phyloP scores from a whole-genome alignment of 2,888 invertebrate species.

The Phaonia tiefii region DNA sequence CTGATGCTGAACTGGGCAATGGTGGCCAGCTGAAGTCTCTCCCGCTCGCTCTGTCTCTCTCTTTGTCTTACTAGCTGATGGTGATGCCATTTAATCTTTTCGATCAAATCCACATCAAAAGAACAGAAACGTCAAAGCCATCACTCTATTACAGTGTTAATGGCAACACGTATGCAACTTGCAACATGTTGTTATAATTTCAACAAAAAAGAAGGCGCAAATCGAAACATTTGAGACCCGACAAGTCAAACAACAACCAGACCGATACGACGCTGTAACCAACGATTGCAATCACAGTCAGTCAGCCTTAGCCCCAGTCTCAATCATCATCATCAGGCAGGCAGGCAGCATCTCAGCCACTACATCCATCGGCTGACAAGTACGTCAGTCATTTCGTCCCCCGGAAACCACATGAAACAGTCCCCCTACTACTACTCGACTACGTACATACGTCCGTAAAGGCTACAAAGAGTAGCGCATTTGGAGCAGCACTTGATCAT shows the following conservation, averaged over 20 bases:
- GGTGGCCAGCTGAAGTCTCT: conserved; percentile 3
- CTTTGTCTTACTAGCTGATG: background rate
- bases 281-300: conserved; percentile 1
- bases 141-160: conserved; percentile 38
- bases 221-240: too few species aligned
- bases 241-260: conserved; percentile 29
- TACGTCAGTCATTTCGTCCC: conserved; percentile 11
- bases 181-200: conserved; percentile 38
- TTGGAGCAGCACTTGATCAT: background rate
- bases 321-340: conserved; percentile 19
- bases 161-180: conserved; percentile 38
- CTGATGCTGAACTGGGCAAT: background rate
- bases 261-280: conserved; percentile 7
- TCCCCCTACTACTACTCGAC: too few species aligned
- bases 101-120: conserved; percentile 40
- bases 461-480: conserved; percentile 5
- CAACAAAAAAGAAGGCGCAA: too few species aligned
- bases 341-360: background rate
- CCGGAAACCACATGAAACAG: conserved; percentile 1
- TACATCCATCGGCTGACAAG: conserved; percentile 22
- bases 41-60: too few species aligned
- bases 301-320: background rate
- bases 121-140: conserved; percentile 36
- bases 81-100: conserved; percentile 32
- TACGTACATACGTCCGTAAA: too few species aligned